Percentiles rank a stretch among this genome's conserved stretches.
Conservation (phyloP, 1,140 invertebrate genomes). For the Saccostrea cuccullata region DNA sequence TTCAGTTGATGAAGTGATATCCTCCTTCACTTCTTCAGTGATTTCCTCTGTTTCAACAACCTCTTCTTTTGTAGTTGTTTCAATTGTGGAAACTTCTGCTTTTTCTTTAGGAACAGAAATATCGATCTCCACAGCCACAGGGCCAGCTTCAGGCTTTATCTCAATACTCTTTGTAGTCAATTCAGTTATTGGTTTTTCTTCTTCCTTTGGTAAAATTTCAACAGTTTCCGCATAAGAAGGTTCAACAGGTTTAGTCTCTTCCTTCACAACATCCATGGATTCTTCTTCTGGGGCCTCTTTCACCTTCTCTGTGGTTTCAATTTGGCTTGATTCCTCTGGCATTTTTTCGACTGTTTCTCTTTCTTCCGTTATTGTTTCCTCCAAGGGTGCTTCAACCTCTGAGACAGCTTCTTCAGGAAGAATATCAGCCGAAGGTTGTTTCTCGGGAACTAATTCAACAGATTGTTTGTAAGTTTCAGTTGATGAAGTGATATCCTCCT, state of each 20-base stretch:
- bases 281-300: background rate
- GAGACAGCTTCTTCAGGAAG: slow-evolving; percentile 11
- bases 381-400: background rate
- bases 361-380: slow-evolving; percentile 18
- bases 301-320: slow-evolving; percentile 38
- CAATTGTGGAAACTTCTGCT: slow-evolving; percentile 36
- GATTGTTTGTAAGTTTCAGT: slow-evolving; percentile 38
- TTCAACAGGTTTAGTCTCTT: background rate
- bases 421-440: background rate
- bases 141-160: slow-evolving; percentile 88
- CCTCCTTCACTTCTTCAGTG: background rate
- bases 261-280: background rate
- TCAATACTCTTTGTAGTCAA: slow-evolving; percentile 78
- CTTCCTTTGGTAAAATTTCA: slow-evolving; percentile 23
- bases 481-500: background rate
- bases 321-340: slow-evolving; percentile 1
- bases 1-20: background rate
- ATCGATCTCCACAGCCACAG: slow-evolving; percentile 30
- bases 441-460: background rate
- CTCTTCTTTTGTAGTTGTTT: slow-evolving; percentile 34
- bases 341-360: slow-evolving; percentile 41
- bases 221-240: slow-evolving; percentile 40
- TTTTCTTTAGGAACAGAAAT: slow-evolving; percentile 32
- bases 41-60: slow-evolving; percentile 44
- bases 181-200: slow-evolving; percentile 23